phyloP scores from a whole-genome alignment of 2,888 invertebrate genomes.

The Erebia palarica region DNA sequence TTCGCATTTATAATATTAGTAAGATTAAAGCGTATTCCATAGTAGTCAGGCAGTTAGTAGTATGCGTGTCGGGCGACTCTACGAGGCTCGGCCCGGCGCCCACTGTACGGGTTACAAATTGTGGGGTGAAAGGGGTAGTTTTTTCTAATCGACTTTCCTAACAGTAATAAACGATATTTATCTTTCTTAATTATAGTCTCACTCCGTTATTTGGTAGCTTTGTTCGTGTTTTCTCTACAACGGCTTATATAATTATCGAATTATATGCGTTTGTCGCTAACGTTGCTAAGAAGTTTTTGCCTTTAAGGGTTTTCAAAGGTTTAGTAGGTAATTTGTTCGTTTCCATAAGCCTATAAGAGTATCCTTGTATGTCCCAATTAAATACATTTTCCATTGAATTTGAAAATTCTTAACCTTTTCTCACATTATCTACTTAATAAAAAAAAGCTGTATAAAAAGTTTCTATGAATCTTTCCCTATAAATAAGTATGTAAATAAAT shows the following conservation, averaged over 20 bases:
- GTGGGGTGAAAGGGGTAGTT: conserved; percentile 83
- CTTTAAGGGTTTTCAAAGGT: neutral
- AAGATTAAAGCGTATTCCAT: conserved; percentile 57
- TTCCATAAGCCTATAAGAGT: neutral
- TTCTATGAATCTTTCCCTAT: neutral
- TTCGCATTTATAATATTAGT: too few relatives aligned
- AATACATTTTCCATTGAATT: neutral
- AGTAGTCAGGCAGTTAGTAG: conserved; percentile 50
- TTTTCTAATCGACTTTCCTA: conserved; percentile 82
- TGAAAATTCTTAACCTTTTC: neutral
- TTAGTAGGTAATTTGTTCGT: neutral
- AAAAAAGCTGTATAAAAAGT: neutral
- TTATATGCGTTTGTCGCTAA: conserved; percentile 73
- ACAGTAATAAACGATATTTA: conserved; percentile 83
- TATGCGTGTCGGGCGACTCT: conserved; percentile 63
- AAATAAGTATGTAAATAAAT: too few relatives aligned
- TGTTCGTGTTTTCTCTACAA: conserved; percentile 73
- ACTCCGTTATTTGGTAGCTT: conserved; percentile 75
- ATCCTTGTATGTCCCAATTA: neutral
- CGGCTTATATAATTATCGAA: conserved; percentile 77
- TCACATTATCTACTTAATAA: neutral
- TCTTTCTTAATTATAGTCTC: conserved; percentile 82
- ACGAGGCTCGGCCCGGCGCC: conserved; percentile 57
- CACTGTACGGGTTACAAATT: conserved; percentile 83
- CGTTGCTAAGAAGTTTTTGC: conserved; percentile 22